Conservation (phyloP, 2,888 invertebrate species). For the Dendrolimus pini region DNA sequence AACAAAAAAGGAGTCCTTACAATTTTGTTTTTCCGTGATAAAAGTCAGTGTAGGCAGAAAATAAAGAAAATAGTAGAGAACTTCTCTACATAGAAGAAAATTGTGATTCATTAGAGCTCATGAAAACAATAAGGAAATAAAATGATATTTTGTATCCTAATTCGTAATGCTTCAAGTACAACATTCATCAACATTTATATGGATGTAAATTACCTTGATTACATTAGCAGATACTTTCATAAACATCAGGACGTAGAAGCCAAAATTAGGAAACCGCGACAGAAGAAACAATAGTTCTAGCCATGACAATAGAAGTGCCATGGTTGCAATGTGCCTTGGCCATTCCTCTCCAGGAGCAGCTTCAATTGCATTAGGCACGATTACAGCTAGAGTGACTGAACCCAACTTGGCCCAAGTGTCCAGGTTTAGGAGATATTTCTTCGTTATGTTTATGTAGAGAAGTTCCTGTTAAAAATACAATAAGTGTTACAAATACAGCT, state of each 20-base stretch:
- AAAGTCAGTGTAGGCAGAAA: too few species aligned
- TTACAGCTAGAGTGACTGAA: slow-evolving; percentile 7
- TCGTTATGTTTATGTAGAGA: slow-evolving; percentile 35
- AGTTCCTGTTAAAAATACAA: slow-evolving; percentile 11
- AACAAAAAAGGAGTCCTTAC: neutral
- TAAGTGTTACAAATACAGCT: too few species aligned
- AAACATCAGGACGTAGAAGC: slow-evolving; percentile 59
- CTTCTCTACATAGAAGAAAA: too few species aligned
- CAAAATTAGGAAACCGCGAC: slow-evolving; percentile 49
- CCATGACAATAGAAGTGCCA: slow-evolving; percentile 48
- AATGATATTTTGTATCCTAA: too few species aligned
- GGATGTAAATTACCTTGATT: slow-evolving; percentile 31
- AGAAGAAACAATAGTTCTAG: slow-evolving; percentile 50
- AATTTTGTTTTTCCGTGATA: too few species aligned
- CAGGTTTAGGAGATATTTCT: slow-evolving; percentile 38
- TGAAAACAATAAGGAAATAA: too few species aligned
- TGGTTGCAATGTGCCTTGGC: slow-evolving; percentile 11
- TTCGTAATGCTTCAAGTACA: too few species aligned
- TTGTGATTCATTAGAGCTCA: too few species aligned
- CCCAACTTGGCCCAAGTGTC: slow-evolving; percentile 55
- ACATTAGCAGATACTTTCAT: slow-evolving; percentile 49
- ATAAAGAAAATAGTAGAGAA: too few species aligned
- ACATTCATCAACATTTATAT: too few species aligned
- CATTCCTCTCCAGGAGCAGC: neutral
- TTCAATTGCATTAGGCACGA: slow-evolving; percentile 4